Conservation (phyloP, 1,140 invertebrate species). For the Battus philenor region DNA sequence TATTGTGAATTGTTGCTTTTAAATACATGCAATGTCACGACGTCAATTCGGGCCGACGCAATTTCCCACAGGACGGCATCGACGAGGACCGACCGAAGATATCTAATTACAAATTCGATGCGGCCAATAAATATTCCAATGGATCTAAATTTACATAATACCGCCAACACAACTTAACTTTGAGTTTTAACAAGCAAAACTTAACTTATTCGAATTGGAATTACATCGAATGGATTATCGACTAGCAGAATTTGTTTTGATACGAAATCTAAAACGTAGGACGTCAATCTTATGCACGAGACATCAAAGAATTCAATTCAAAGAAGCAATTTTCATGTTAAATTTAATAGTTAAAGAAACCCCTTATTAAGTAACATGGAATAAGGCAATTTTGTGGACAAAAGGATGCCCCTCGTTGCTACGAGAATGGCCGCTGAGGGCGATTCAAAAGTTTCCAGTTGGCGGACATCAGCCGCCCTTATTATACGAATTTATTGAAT, state of each 20-base stretch:
- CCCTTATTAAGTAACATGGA: conserved; percentile 61
- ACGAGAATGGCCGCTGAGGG: conserved; percentile 36
- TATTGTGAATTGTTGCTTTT: conserved; percentile 17
- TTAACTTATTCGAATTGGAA: conserved; percentile 18
- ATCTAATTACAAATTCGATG: conserved; percentile 67
- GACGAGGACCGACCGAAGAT: conserved; percentile 33
- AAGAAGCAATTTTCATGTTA: conserved; percentile 53
- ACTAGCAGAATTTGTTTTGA: conserved; percentile 24
- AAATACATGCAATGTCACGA: conserved; percentile 43
- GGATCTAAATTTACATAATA: conserved; percentile 43
- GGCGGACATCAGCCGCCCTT: conserved; percentile 38
- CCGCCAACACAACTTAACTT: conserved; percentile 18
- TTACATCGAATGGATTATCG: conserved; percentile 5
- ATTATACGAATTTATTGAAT: conserved; percentile 65
- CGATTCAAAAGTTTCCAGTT: conserved; percentile 65
- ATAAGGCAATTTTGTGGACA: conserved; percentile 69
- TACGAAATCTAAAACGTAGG: conserved; percentile 31
- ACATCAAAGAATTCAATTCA: conserved; percentile 59
- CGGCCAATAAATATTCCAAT: conserved; percentile 70
- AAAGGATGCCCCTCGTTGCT: conserved; percentile 50
- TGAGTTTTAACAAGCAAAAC: conserved; percentile 21
- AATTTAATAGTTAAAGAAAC: conserved; percentile 60
- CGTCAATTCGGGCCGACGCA: conserved; percentile 38
- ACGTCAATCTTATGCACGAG: conserved; percentile 34
- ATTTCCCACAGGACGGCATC: conserved; percentile 53